phyloP scores from a whole-genome alignment of 1,140 invertebrate genomes.

The Laupala kohalensis region DNA sequence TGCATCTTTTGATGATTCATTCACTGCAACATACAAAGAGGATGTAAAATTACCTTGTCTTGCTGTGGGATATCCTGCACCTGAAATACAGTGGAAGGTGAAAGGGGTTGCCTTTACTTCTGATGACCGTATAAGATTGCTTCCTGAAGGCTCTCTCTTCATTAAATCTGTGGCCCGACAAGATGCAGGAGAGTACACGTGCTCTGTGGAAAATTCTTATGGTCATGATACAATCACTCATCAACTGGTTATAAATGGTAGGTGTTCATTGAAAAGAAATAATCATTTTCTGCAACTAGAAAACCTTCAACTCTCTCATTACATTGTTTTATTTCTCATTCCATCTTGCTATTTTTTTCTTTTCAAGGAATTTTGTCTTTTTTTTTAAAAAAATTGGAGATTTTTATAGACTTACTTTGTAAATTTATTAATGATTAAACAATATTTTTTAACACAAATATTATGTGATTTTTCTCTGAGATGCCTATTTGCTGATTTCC shows the following conservation, averaged over 20 bases:
- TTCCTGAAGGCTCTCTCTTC: constrained; percentile 78
- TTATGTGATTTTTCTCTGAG: no score
- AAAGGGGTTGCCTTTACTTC: constrained; percentile 49
- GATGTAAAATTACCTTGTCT: constrained; percentile 82
- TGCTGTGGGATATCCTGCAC: constrained; percentile 76
- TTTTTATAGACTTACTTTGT: no score
- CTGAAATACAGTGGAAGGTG: constrained; percentile 78
- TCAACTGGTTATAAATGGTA: constrained; percentile 72
- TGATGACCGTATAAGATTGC: constrained; percentile 63
- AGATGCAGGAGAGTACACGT: constrained; percentile 82
- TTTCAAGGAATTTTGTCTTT: no score
- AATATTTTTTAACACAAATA: no score
- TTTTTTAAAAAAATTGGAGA: no score
- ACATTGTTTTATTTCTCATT: no score
- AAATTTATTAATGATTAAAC: no score
- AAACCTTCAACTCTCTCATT: no score
- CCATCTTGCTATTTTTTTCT: no score
- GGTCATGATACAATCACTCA: constrained; percentile 86
- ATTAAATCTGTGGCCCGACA: constrained; percentile 78
- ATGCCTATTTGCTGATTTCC: no score
- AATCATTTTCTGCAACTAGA: neutral
- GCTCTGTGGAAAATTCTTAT: constrained; percentile 83
- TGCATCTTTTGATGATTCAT: constrained; percentile 81
- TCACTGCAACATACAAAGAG: constrained; percentile 79
- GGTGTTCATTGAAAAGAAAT: constrained; percentile 9